Evolutionary conservation across 2,113 vertebrate species (phyloP), one percentile per base, ranked within the genome.

Genomic region (Macquaria ambigua): DNA sequence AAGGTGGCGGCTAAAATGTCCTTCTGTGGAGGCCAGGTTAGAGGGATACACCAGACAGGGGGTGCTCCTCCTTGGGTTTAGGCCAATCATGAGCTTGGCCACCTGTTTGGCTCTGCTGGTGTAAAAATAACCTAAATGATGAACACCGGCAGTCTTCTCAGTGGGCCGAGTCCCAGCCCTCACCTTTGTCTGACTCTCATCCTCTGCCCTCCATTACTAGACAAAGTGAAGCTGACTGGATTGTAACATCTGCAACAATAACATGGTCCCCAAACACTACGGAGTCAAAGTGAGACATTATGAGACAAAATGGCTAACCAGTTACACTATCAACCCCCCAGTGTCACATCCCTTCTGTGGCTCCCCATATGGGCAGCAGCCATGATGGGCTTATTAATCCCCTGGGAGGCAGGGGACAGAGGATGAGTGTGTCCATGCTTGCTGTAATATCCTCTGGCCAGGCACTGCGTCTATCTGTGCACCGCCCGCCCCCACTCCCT

Each of bases 341-440:
- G 55, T 73, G 52, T 63, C 78, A 74, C 76, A 75, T 77, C 73
- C 59, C 62, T 14, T 88, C 83, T 64, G 81, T 55, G 68, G 78
- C 80, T 82, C 50, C 85, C 74, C 78, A 83, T 89, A 87, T 90
- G 90, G 72, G 83, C 77, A 75, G 82, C 85, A 71, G 84, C 84
- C 79, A 79, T 77, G 84, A 88, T 89, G 88, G 92, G 43, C 55
- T 92, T 92, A 93, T 92, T 94, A 94, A 93, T 93, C 93, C 92
- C 84, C 58, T 11, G 85, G 89, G 93, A 92, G 80, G 82, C 66
- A 74, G 79, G 66, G 78, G 83, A 88, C 86, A 89, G 87, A 89
- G 92, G 89, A 93, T 91, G 93, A 94, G 86, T 86, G 81, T 90
- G 86, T 94, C 86, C 93, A 90, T 84, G 86, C 90, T 88, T 37